phyloP scores from a whole-genome alignment of 1,140 invertebrate genomes.

The Stegodyphus mimosarum region DNA sequence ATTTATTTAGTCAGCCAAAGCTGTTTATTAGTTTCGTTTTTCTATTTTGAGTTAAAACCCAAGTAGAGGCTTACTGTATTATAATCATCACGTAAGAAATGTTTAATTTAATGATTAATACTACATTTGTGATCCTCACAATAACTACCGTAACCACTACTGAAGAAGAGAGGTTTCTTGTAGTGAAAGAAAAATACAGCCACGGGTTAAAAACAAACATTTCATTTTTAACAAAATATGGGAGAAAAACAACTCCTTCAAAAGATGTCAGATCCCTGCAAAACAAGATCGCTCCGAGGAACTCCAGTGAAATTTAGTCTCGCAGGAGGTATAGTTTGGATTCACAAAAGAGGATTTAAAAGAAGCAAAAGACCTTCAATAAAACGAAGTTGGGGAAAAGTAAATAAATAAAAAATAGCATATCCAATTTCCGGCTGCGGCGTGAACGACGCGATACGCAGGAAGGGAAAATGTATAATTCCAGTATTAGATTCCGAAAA shows the following conservation, averaged over 20 bases:
- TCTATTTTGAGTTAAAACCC: too few species aligned
- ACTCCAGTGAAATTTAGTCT: neutral
- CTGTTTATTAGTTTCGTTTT: too few species aligned
- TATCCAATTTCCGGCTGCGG: constrained; percentile 28
- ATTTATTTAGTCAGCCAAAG: too few species aligned
- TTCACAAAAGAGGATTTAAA: neutral
- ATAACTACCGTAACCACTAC: too few species aligned
- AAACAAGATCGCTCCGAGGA: neutral
- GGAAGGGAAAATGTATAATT: constrained; percentile 22
- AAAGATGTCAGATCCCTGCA: neutral
- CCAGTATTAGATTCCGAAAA: constrained; percentile 37
- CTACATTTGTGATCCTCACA: too few species aligned
- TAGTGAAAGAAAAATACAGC: too few species aligned
- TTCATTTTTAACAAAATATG: neutral
- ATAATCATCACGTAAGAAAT: too few species aligned
- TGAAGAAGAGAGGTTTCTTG: too few species aligned
- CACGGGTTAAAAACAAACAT: too few species aligned
- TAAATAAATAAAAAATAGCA: neutral
- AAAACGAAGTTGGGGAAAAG: neutral
- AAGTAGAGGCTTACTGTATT: too few species aligned
- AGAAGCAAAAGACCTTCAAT: neutral
- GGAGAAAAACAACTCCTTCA: neutral
- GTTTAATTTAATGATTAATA: too few species aligned
- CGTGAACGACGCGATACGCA: neutral
- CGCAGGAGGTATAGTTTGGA: neutral